Percentiles rank a stretch among this genome's conserved stretches.
Evolutionary conservation across 2,113 vertebrate species (phyloP).

Genomic region (Tyrannus savana): DNA sequence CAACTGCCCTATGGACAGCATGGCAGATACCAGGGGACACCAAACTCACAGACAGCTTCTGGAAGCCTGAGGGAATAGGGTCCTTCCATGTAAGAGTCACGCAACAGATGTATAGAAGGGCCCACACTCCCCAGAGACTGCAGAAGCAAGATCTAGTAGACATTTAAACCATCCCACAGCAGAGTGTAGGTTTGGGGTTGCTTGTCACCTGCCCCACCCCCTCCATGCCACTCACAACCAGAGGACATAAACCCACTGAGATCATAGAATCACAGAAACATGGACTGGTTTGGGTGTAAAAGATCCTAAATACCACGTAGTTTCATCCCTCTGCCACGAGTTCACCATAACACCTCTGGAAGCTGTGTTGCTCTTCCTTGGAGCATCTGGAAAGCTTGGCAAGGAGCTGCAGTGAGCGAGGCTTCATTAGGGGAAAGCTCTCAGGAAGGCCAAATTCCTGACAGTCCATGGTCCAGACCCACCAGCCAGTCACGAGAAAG

Average conservation of each 20-base stretch:
- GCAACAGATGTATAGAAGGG: background rate
- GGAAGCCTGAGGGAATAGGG: background rate
- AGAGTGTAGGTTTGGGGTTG: background rate
- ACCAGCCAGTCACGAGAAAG: background rate
- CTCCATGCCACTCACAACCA: too few species aligned
- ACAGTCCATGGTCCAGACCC: background rate
- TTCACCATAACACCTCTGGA: background rate
- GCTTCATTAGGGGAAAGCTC: background rate
- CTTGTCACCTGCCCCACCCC: background rate
- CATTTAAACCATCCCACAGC: background rate
- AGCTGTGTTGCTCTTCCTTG: background rate
- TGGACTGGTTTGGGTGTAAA: background rate
- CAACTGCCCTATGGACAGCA: background rate
- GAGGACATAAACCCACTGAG: background rate
- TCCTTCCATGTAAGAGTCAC: rapidly evolving
- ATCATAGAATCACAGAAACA: background rate
- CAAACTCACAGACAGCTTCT: background rate
- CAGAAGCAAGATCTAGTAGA: background rate
- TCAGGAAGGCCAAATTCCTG: background rate
- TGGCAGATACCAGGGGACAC: rapidly evolving
- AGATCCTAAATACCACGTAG: background rate
- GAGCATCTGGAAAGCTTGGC: background rate
- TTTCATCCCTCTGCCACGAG: rapidly evolving
- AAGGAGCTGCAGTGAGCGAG: background rate
- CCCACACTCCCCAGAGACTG: rapidly evolving